Conservation (phyloP, 2,888 invertebrate species). For the Tetropium fuscum region DNA sequence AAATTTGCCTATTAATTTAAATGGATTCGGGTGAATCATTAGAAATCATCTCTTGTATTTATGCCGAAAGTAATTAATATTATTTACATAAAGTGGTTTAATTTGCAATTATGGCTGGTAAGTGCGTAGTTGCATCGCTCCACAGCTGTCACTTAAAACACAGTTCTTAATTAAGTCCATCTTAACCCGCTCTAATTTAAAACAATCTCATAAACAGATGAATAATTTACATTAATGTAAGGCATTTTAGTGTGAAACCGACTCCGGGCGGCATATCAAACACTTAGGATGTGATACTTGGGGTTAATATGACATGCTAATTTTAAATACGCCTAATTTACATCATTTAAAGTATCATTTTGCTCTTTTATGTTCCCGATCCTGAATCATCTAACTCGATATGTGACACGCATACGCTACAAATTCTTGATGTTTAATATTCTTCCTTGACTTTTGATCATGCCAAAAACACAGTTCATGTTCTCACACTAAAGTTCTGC, state of each 20-base stretch:
- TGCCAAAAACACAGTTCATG: neutral
- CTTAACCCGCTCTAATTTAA: conserved; percentile 49
- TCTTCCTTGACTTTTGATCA: conserved; percentile 24
- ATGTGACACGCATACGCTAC: conserved; percentile 30
- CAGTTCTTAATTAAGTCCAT: conserved; percentile 47
- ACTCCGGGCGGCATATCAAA: conserved; percentile 53
- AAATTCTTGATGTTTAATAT: conserved; percentile 14
- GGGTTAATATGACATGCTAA: conserved; percentile 62
- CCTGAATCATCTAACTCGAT: conserved; percentile 41
- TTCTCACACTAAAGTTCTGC: neutral
- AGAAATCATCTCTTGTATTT: conserved; percentile 49
- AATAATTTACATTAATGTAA: conserved; percentile 51
- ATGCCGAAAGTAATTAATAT: conserved; percentile 55
- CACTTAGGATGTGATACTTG: conserved; percentile 47
- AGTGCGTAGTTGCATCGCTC: conserved; percentile 53
- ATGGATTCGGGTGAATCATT: conserved; percentile 37
- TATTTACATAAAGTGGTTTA: conserved; percentile 59
- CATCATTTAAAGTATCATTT: conserved; percentile 63
- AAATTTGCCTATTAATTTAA: conserved; percentile 41
- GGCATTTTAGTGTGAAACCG: conserved; percentile 48
- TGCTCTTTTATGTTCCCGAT: conserved; percentile 52
- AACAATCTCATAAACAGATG: conserved; percentile 51
- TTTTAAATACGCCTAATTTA: conserved; percentile 64
- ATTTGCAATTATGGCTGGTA: conserved; percentile 54
- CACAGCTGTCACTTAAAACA: conserved; percentile 54